Evolutionary conservation across 2,888 invertebrate genomes (phyloP), one percentile per base, ranked within the genome.

Genomic region (Drosophila mettleri): DNA sequence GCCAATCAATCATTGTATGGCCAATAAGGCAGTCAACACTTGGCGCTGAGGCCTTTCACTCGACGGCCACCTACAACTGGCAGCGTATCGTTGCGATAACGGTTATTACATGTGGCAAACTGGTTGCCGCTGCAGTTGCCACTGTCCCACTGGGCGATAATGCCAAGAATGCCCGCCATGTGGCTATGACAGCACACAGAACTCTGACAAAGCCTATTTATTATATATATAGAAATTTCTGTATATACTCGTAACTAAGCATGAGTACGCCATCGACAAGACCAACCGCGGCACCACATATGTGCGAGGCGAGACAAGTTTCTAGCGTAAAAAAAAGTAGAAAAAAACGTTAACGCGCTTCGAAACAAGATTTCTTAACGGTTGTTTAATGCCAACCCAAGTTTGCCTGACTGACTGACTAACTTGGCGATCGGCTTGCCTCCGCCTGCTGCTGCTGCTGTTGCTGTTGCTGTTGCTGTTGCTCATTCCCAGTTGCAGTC

Each of bases 301-400:
- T 67, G 55, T 29, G n/a, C n/a, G 61, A 48, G 62, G 55, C 69
- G 62, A 66, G 78, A 78, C 74, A 64, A 74, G 77, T 70, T 78
- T 53, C 53, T 20, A 62, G 74, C 48, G 46, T 45, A 49, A 59
- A 55, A 49, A 45, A 14, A 20, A 31, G 29, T 27, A 33, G 5
- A 14, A 49, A 18, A 34, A 48, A 63, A 64, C 61, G 69, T 77
- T 80, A 80, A 82, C 76, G 82, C 80, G 73, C 81, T 79, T 80
- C 66, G 68, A 85, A 86, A 86, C 86, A 69, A 86, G 86, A 86
- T 89, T 88, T 88, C 83, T 88, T 90, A 90, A 90, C 90, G 89
- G 89, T 89, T 80, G 72, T 90, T 87, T 86, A 76, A 82, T 84
- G 78, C 74, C 74, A 86, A 87, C 66, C 74, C 80, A 72, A 74